Evolutionary conservation across 2,888 invertebrate genomes (phyloP).

Genomic region (Zhuqinia jingwanae): DNA sequence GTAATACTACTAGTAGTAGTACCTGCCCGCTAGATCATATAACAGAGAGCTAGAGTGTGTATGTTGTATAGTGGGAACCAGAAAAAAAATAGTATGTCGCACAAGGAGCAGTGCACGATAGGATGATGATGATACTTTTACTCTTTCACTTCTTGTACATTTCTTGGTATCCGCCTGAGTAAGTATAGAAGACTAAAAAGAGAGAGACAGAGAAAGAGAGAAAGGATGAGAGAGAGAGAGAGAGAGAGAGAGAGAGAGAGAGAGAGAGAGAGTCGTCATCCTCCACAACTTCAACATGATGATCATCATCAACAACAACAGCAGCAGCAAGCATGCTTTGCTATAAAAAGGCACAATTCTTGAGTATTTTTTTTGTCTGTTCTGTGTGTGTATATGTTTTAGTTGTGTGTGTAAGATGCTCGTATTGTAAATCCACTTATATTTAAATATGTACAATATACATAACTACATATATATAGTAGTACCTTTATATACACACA

Average conservation of each 20-base stretch:
- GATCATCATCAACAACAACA: constrained; percentile 31
- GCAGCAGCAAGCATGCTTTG: constrained; percentile 7
- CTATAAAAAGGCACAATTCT: constrained; percentile 20
- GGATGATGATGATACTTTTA: constrained; percentile 57
- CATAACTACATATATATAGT: background rate
- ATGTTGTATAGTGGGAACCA: constrained; percentile 7
- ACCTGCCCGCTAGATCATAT: constrained; percentile 50
- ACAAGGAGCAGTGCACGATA: constrained; percentile 19
- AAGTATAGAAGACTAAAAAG: too few species aligned
- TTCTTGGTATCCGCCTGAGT: constrained; percentile 44
- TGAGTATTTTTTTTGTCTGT: constrained; percentile 27
- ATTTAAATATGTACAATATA: background rate
- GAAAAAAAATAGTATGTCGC: constrained; percentile 6
- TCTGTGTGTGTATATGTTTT: background rate
- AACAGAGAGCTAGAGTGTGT: constrained; percentile 1
- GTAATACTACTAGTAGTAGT: constrained; percentile 53
- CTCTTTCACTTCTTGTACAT: constrained; percentile 54
- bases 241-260: constrained; percentile 13
- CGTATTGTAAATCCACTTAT: background rate
- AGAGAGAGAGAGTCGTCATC: constrained; percentile 60
- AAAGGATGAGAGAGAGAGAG: too few species aligned
- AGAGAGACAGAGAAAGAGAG: constrained; percentile 51
- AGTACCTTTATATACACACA: background rate
- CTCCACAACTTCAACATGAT: constrained; percentile 62
- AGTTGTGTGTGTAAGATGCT: constrained; percentile 6